phyloP scores from a whole-genome alignment of 2,888 invertebrate species.

The Sepioteuthis lessoniana region DNA sequence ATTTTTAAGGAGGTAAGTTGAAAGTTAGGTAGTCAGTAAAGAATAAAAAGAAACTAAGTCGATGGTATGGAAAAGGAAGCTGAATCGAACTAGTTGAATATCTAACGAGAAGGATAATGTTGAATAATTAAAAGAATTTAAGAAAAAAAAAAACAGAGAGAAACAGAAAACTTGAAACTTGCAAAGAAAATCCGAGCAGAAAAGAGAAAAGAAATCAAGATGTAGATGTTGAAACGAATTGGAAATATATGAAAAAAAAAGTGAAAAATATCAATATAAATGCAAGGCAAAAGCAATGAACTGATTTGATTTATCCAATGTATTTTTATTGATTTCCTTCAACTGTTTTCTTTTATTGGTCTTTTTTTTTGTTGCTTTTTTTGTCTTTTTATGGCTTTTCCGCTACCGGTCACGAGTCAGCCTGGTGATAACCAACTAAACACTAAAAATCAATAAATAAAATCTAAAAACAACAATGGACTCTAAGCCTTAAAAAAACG shows the following conservation, averaged over 20 bases:
- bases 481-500: neutral
- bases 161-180: neutral
- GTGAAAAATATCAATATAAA: rapidly evolving
- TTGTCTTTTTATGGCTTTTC: neutral
- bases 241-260: neutral
- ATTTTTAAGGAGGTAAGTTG: too few relatives aligned
- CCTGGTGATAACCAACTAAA: neutral
- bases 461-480: neutral
- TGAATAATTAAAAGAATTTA: neutral
- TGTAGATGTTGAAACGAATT: neutral
- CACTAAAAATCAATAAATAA: neutral
- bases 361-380: too few relatives aligned
- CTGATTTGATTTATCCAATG: neutral
- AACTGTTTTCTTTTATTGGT: neutral
- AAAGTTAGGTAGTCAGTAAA: too few relatives aligned
- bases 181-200: neutral
- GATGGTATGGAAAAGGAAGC: too few relatives aligned
- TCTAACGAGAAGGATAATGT: too few relatives aligned
- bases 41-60: too few relatives aligned
- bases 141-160: too few relatives aligned
- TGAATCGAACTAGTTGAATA: too few relatives aligned
- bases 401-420: neutral
- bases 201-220: neutral
- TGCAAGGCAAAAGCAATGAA: neutral
- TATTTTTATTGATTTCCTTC: neutral